These are phyloP conservation scores for Bibio marci DNA, from an alignment of 2,888 invertebrate genomes.

Conservation along the genomic window DNA sequence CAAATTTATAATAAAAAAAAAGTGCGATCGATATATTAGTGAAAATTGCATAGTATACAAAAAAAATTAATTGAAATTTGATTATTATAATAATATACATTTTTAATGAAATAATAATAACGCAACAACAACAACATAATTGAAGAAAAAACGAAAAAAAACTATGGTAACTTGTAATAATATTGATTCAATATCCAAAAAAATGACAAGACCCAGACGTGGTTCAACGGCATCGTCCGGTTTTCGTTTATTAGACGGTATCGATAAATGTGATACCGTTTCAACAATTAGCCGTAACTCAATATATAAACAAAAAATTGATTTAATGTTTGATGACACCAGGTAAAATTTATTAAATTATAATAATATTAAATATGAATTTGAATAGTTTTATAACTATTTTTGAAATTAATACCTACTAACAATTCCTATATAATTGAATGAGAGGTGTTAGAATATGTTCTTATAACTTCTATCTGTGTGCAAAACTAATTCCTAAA, in stretches of 20 bases:
- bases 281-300: constrained; percentile 36
- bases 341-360: constrained; percentile 27
- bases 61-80: no score
- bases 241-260: constrained; percentile 25
- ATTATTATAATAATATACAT: no score
- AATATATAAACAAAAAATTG: constrained; percentile 68
- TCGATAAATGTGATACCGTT: constrained; percentile 25
- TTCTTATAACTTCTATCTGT: no score
- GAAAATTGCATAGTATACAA: no score
- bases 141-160: neutral
- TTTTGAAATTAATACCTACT: neutral
- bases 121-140: neutral
- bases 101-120: no score
- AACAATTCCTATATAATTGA: no score
- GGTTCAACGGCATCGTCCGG: constrained; percentile 25
- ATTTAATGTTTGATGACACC: constrained; percentile 65
- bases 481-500: no score
- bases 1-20: no score
- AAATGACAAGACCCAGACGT: constrained; percentile 16
- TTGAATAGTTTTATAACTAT: neutral
- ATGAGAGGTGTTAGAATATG: no score
- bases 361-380: neutral
- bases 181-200: constrained; percentile 22
- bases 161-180: constrained; percentile 29
- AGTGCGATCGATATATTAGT: no score